These are phyloP conservation scores for Ferrisia virgata DNA, from an alignment of 2,888 invertebrate species.

Conservation along the genomic window DNA sequence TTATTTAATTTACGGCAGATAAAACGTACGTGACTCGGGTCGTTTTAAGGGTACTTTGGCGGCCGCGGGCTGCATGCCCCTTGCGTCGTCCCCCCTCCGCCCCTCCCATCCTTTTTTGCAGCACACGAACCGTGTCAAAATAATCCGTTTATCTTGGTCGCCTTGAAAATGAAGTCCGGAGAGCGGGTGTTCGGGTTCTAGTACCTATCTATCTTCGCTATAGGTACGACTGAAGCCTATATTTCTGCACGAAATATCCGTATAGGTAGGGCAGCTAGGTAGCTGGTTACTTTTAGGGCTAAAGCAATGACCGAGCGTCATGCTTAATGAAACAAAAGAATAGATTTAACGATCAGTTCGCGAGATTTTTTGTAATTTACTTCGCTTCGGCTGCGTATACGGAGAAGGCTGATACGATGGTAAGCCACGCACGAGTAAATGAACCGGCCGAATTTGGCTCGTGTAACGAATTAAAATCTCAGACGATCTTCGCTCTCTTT, in stretches of 20 bases:
- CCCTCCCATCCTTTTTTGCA: too few species aligned
- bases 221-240: neutral
- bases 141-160: conserved; percentile 24
- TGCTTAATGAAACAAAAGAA: conserved; percentile 17
- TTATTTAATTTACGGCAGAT: conserved; percentile 18
- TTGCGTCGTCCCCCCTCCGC: too few species aligned
- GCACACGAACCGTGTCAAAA: conserved; percentile 14
- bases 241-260: neutral
- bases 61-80: neutral
- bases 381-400: neutral
- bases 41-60: neutral
- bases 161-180: neutral
- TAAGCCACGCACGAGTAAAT: neutral
- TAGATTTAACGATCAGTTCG: conserved; percentile 13
- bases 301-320: neutral
- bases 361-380: neutral
- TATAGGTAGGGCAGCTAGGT: too few species aligned
- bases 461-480: neutral
- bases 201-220: neutral
- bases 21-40: conserved; percentile 21
- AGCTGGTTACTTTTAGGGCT: too few species aligned
- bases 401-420: neutral
- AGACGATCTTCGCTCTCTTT: too few species aligned
- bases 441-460: neutral
- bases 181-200: neutral